Conservation (phyloP, 2,888 invertebrate genomes). For the Pediacus dermestoides region DNA sequence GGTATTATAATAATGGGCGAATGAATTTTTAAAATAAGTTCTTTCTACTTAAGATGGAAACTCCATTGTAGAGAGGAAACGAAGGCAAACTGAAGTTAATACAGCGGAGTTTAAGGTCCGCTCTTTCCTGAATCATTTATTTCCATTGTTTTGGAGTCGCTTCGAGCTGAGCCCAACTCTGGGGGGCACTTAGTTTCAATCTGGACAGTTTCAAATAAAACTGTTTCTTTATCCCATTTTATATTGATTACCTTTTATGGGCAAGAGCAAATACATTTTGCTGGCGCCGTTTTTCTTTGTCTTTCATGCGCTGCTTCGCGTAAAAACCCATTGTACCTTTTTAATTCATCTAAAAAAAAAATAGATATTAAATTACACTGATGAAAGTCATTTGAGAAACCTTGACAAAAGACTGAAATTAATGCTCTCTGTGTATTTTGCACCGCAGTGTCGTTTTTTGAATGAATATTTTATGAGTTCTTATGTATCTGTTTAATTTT, state of each 20-base stretch:
- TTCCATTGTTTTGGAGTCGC: slow-evolving; percentile 40
- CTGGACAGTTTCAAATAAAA: slow-evolving; percentile 39
- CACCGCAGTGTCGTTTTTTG: not conserved
- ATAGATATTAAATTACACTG: too few relatives aligned
- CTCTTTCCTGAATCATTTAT: slow-evolving; percentile 40
- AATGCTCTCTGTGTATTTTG: not conserved
- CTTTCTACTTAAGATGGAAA: slow-evolving; percentile 13
- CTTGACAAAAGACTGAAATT: too few relatives aligned
- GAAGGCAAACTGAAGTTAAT: slow-evolving; percentile 25
- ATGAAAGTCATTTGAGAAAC: too few relatives aligned
- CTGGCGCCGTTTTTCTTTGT: not conserved
- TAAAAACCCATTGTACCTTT: too few relatives aligned
- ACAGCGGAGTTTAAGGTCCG: slow-evolving; percentile 26
- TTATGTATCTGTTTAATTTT: slow-evolving; percentile 4
- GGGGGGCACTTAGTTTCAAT: slow-evolving; percentile 44
- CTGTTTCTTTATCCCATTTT: slow-evolving; percentile 30
- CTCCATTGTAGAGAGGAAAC: slow-evolving; percentile 16
- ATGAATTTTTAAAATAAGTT: slow-evolving; percentile 14
- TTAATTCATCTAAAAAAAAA: too few relatives aligned
- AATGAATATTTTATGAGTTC: slow-evolving; percentile 3
- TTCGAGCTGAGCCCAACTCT: slow-evolving; percentile 35
- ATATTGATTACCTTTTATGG: slow-evolving; percentile 36
- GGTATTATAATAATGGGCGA: too few relatives aligned
- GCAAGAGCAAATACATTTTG: slow-evolving; percentile 18
- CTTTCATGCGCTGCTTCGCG: too few relatives aligned